Base-by-base conservation (phyloP, 2,113 vertebrate genomes). In the Gallinago jamesoni region DNA sequence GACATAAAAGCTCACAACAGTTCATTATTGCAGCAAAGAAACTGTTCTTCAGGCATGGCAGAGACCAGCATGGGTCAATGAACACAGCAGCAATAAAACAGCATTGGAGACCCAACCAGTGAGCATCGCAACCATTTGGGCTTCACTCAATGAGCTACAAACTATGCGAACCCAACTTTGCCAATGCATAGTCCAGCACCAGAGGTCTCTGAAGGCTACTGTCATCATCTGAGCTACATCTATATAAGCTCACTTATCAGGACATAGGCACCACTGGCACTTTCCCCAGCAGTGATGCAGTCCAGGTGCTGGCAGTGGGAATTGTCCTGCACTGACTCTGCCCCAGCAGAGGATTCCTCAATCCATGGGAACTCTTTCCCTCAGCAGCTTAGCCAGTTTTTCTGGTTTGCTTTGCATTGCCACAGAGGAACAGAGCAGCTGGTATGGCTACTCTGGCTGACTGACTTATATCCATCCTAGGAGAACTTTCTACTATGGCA, bases 381-480 rank as follows among this genome's bases (percentile, higher is more conserved):
- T 48, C 39, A 39, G 67, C 67, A 85, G 82, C 10, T 27, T 22
- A 88, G 75, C 85, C 68, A 88, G 94, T 91, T 93, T 93, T 96
- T 93, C 92, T 92, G 75, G 93, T 93, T 96, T 84, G 79, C 12
- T 92, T 59, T 90, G 55, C 55, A 47, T 12, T 77, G 75, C 47
- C 55, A 43, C 3, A 27, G 72, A 56, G 79, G 63, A 66, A 55
- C 19, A 75, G 68, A 92, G 68, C 31, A 77, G 41, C 68, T 88
- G 45, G 33, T 30, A 48, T 22, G 64, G 63, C 78, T 70, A 7
- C 25, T 57, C 55, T 43, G 50, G 10, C 25, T 84, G 41, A 41
- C 72, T 84, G 87, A 74, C 25, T 89, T 68, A 72, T 43, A 81
- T 25, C 23, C 31, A 63, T 47, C 70, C n/a, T 28, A 55, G 53